Base-by-base conservation (phyloP, 2,113 vertebrate genomes). In the Naja naja region DNA sequence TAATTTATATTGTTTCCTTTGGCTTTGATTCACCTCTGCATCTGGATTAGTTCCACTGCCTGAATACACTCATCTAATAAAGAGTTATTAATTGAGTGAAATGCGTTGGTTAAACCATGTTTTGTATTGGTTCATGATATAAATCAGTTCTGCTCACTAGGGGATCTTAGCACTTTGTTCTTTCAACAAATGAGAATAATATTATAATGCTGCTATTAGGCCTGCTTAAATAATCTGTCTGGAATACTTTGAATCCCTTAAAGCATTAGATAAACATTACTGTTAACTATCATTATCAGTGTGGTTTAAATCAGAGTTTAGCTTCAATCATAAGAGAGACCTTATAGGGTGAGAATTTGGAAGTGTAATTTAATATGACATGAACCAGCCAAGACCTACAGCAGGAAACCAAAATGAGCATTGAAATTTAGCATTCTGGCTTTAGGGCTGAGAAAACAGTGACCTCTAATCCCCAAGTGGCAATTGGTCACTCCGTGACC, bases 361-460 rank as follows among this genome's bases (percentile, higher is more conserved):
- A 0, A 11, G 74, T 92, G 18, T 49, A 39, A 93, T 93, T 95
- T 95, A 96, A 97, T 94, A 96, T 88, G 49, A 53, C 94, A 90
- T 88, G 91, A 92, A 94, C 87, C 69, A 94, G 93, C 93, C 91
- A 88, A 95, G 90, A 1, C 52, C 93, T 95, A 4, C 52, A 88
- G 56, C 12, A 12, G 94, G 89, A 93, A 95, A 89, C 88, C 0
- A 1, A 95, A 95, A 92, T 64, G 74, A 2, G 90, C 96, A 96
- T 95, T 96, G 96, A 97, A 97, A 94, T 94, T 0, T 34, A 87
- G 25, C 45, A 60, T 87, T 34, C 87, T 93, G 87, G 94, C 94
- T 93, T 86, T 94, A 92, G 94, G 45, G 95, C 92, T 0, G 5
- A 96, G 94, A 95, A 97, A 96, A 96, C 49, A 93, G 86, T 92